These are phyloP conservation scores for Drosophila sordidapex DNA, from an alignment of 2,888 invertebrate genomes.

Conservation along the genomic window DNA sequence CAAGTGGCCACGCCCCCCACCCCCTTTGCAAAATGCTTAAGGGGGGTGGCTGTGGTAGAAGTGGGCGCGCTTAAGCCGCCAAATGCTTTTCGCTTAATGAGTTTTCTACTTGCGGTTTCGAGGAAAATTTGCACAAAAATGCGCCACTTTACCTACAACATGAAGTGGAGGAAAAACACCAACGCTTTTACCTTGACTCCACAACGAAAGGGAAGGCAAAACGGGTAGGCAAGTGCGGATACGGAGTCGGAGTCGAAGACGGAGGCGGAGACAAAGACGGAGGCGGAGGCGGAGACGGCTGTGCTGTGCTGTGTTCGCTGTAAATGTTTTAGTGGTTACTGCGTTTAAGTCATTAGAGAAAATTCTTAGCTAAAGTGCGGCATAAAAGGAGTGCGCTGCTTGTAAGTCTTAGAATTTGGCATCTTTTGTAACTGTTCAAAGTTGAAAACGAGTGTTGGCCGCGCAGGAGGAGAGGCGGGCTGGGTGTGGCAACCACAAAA, in stretches of 20 bases:
- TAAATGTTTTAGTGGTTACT: slow-evolving; percentile 77
- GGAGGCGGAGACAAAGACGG: slow-evolving; percentile 9
- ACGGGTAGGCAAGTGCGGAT: neutral
- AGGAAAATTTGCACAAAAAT: slow-evolving; percentile 77
- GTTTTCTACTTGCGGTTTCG: slow-evolving; percentile 79
- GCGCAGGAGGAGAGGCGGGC: neutral
- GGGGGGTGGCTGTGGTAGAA: slow-evolving; percentile 11
- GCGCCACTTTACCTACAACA: slow-evolving; percentile 74
- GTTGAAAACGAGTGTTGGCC: neutral
- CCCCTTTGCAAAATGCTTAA: slow-evolving; percentile 1
- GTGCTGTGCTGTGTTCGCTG: slow-evolving; percentile 57
- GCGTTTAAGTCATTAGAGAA: slow-evolving; percentile 80
- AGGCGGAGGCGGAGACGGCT: slow-evolving; percentile 5
- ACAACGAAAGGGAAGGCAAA: neutral
- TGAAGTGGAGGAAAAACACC: slow-evolving; percentile 55
- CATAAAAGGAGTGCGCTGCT: slow-evolving; percentile 52
- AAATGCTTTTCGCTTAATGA: slow-evolving; percentile 80
- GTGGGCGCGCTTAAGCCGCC: slow-evolving; percentile 56
- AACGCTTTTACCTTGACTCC: slow-evolving; percentile 52
- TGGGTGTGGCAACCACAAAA: slow-evolving; percentile 43
- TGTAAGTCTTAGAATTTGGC: slow-evolving; percentile 54
- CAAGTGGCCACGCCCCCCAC: slow-evolving; percentile 33
- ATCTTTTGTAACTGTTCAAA: slow-evolving; percentile 43
- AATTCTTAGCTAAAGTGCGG: slow-evolving; percentile 75
- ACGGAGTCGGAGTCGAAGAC: slow-evolving; percentile 3